Base-by-base conservation (phyloP, 2,797 vertebrate species). In the Rhinophrynus dorsalis region DNA sequence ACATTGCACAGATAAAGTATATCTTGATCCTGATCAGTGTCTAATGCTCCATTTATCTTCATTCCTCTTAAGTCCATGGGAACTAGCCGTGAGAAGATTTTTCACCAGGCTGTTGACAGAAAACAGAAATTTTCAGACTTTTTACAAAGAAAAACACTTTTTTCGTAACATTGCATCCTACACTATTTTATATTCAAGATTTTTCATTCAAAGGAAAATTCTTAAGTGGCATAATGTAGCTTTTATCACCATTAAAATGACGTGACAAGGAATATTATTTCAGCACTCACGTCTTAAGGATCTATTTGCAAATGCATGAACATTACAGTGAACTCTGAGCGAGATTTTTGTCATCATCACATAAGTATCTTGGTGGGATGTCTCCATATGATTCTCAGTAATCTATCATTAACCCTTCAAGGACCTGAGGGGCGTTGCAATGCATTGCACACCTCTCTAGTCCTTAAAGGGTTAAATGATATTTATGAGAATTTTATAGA, bases 211-310 rank as follows among this genome's bases (percentile, higher is more conserved):
- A 54, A 66, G 56, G 29, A 52, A 62, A 52, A 52, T 51, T 66
- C 70, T 54, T 73, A 73, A 66, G 62, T 73, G 62, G 62, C 48
- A 29, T 73, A 73, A 73, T 73, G 56, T 35, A 60, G 69, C 70
- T 73, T 66, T 73, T 73, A 73, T 73, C 58, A 50, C 48, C 70
- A 73, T 73, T 73, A 73, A 73, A 66, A 60, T 64, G 65, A 67
- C 12, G 47, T 67, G 70, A 73, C 55, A 38, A 66, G 45, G 52
- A 65, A 59, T 51, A 35, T 52, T 52, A 65, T 73, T 66, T 52
- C 32, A 66, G 30, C 9, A 13, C 27, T 60, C 54, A 59, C 54
- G 20, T 65, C 47, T 66, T 47, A 20, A 40, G 21, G 35, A 6
- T 60, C n/a, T 23, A 58, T 73, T 59, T 66, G 70, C n/a, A 73